These are phyloP conservation scores for Euura lappo DNA, from an alignment of 1,140 invertebrate species.

Conservation along the genomic window DNA sequence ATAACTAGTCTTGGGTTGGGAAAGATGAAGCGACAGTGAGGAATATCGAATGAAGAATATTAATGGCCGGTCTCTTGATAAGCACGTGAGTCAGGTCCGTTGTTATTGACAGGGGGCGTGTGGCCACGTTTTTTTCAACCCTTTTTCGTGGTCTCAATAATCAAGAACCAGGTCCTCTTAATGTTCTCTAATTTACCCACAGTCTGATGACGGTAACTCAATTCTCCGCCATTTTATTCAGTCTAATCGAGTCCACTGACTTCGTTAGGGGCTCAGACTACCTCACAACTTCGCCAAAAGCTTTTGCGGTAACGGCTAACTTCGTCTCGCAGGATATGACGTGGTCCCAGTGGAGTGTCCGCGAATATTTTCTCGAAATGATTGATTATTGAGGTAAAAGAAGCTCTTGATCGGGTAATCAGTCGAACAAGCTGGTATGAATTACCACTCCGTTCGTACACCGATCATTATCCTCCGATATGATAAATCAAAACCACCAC, in stretches of 20 bases:
- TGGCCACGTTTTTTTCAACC: not conserved
- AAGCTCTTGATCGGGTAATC: no score
- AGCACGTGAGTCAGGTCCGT: not conserved
- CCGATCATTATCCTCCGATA: conserved; percentile 37
- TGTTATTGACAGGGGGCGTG: not conserved
- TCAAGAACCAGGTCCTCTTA: not conserved
- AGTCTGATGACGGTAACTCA: not conserved
- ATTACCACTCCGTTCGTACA: no score
- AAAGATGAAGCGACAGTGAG: not conserved
- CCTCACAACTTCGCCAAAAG: no score
- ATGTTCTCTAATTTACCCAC: no score
- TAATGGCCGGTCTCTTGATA: not conserved
- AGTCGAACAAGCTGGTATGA: no score
- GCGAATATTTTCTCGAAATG: no score
- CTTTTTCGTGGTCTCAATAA: not conserved
- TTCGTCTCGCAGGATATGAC: no score
- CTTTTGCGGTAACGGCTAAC: no score
- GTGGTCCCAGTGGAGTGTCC: no score
- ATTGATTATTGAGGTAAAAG: no score
- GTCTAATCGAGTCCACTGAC: not conserved
- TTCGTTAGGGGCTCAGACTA: no score
- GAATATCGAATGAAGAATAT: not conserved
- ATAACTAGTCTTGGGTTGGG: not conserved
- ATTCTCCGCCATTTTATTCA: not conserved
- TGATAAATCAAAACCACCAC: conserved; percentile 46